A percentile compares a stretch with the other conserved stretches of the same genome.
Evolutionary conservation across 2,888 invertebrate genomes (phyloP).

Genomic region (Ferdinandea cuprea): DNA sequence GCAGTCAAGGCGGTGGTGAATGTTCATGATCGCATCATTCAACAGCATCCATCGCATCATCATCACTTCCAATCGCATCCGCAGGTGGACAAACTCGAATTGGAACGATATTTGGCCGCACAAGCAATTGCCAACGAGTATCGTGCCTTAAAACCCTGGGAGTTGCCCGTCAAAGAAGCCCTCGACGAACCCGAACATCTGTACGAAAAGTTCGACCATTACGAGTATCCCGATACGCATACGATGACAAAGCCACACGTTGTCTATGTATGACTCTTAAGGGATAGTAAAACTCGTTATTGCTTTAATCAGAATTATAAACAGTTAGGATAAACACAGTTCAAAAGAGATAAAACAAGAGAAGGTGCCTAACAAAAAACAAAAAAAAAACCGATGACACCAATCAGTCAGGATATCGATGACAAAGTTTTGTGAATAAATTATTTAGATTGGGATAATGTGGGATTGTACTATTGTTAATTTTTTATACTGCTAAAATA

Average conservation of each 20-base stretch:
- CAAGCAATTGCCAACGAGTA: slow-evolving; percentile 83
- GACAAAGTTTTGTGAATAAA: slow-evolving; percentile 36
- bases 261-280: slow-evolving; percentile 84
- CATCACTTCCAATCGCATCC: slow-evolving; percentile 79
- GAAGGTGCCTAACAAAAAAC: background rate
- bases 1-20: slow-evolving; percentile 82
- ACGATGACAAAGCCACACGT: slow-evolving; percentile 84
- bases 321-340: slow-evolving; percentile 75
- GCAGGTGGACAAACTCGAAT: slow-evolving; percentile 82
- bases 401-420: slow-evolving; percentile 11
- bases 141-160: slow-evolving; percentile 82
- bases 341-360: slow-evolving; percentile 39
- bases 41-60: slow-evolving; percentile 80
- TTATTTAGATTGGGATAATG: slow-evolving; percentile 18
- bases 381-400: slow-evolving; percentile 12
- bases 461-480: slow-evolving; percentile 61
- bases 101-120: slow-evolving; percentile 83
- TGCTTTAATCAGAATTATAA: slow-evolving; percentile 75
- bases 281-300: slow-evolving; percentile 75
- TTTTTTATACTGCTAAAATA: slow-evolving; percentile 70
- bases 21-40: slow-evolving; percentile 83
- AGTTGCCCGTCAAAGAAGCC: slow-evolving; percentile 82
- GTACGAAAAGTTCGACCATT: slow-evolving; percentile 83
- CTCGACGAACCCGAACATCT: slow-evolving; percentile 82
- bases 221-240: slow-evolving; percentile 83